Evolutionary conservation across 2,888 invertebrate species (phyloP).

Genomic region (Tenthredo livida): DNA sequence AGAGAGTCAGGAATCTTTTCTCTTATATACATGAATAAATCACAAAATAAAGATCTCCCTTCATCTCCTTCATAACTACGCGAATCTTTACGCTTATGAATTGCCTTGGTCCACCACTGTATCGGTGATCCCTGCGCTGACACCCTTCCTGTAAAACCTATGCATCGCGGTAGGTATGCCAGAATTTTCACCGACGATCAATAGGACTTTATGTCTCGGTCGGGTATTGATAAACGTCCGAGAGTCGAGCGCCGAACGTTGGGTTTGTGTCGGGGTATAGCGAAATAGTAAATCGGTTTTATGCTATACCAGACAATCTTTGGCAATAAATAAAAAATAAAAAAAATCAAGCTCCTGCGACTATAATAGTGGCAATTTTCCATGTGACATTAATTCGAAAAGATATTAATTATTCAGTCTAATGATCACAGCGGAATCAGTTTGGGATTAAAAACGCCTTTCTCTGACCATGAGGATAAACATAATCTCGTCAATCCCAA

Average conservation of each 20-base stretch:
- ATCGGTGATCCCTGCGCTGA: background rate
- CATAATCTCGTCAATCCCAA: background rate
- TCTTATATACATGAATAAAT: background rate
- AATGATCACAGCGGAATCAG: background rate
- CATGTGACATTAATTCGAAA: background rate
- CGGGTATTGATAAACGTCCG: conserved; percentile 20
- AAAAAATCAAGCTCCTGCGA: background rate
- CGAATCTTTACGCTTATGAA: background rate
- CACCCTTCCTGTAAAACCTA: background rate
- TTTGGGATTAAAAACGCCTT: background rate
- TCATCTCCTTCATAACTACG: background rate
- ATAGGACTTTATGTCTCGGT: conserved; percentile 42
- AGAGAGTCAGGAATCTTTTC: background rate
- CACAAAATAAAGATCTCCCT: background rate
- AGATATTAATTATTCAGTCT: background rate
- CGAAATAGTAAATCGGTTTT: background rate
- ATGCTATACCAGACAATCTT: background rate
- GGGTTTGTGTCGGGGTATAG: background rate
- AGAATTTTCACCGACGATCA: conserved; percentile 35
- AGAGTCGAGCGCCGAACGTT: background rate
- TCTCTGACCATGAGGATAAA: background rate
- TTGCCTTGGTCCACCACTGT: background rate
- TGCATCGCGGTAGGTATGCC: conserved; percentile 35
- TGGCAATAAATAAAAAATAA: background rate
- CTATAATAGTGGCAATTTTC: background rate